Percentiles rank a stretch among this genome's conserved stretches.
These are phyloP conservation scores for Dicycla oo DNA, from an alignment of 2,888 invertebrate genomes.

Conservation along the genomic window DNA sequence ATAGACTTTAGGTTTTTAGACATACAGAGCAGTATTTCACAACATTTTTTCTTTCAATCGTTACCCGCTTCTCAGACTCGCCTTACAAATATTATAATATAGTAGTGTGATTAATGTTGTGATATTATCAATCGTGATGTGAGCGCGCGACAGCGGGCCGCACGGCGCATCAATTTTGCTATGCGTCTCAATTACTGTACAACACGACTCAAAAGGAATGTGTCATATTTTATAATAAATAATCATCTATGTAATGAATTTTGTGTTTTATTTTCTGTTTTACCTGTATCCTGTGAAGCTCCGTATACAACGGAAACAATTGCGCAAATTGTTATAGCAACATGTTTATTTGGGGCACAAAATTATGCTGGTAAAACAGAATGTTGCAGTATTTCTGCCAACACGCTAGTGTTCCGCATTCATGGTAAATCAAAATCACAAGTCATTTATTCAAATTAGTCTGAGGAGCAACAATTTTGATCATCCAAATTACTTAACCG, in stretches of 20 bases:
- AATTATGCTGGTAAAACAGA: neutral
- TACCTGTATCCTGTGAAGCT: neutral
- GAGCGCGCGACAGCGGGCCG: slow-evolving; percentile 70
- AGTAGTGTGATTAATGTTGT: slow-evolving; percentile 80
- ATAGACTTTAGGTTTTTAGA: too few species aligned
- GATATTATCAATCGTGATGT: slow-evolving; percentile 69
- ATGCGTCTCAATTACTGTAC: slow-evolving; percentile 89
- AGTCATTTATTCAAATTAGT: neutral
- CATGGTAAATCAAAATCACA: neutral
- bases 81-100: slow-evolving; percentile 61
- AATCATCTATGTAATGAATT: slow-evolving; percentile 88
- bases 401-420: neutral
- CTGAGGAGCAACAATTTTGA: neutral
- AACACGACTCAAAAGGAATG: slow-evolving; percentile 89
- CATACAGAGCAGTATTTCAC: neutral
- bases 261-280: slow-evolving; percentile 72
- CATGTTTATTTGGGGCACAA: neutral
- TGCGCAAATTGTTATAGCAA: neutral
- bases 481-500: neutral
- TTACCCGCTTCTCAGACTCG: slow-evolving; percentile 13
- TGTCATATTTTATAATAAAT: slow-evolving; percentile 91
- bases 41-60: neutral
- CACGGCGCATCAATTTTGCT: slow-evolving; percentile 83
- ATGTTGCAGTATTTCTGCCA: neutral
- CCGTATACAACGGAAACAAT: neutral